Conservation (phyloP, 2,113 vertebrate species). For the Penelope pileata region DNA sequence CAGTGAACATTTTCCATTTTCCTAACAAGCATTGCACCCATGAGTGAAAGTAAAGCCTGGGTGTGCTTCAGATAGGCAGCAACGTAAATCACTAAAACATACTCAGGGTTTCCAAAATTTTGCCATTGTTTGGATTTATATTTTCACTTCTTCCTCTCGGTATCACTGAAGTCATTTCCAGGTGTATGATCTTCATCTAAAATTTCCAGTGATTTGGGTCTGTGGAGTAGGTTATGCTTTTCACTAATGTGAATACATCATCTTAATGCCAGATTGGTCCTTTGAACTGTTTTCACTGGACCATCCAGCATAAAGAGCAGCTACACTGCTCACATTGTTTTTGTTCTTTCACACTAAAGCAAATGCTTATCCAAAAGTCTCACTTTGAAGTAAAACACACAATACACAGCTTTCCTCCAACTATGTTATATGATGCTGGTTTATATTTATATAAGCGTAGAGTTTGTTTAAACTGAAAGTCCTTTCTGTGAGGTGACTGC, state of each 20-base stretch:
- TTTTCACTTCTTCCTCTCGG: not conserved
- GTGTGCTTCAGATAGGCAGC: not conserved
- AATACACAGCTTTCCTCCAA: not conserved
- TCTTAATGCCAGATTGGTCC: not conserved
- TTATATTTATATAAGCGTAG: not conserved
- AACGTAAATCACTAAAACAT: not conserved
- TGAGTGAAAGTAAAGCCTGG: not conserved
- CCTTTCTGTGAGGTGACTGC: not conserved
- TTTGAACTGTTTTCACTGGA: not conserved
- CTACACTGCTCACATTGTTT: not conserved
- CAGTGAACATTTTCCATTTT: not conserved
- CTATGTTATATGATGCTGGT: not conserved
- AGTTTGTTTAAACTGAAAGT: not conserved
- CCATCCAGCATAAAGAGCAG: not conserved
- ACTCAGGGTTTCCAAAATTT: not conserved
- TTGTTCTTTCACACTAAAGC: not conserved
- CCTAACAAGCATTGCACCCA: not conserved
- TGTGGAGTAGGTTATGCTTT: not conserved
- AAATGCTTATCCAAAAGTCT: not conserved
- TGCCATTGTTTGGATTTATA: not conserved
- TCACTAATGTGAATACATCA: not conserved
- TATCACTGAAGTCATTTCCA: not conserved
- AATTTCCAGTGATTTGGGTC: not conserved
- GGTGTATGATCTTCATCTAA: not conserved
- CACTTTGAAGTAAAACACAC: conserved; percentile 13